A percentile compares a stretch with the other conserved stretches of the same genome.
Evolutionary conservation across 1,140 invertebrate species (phyloP).

Genomic region (Bombus confusus): DNA sequence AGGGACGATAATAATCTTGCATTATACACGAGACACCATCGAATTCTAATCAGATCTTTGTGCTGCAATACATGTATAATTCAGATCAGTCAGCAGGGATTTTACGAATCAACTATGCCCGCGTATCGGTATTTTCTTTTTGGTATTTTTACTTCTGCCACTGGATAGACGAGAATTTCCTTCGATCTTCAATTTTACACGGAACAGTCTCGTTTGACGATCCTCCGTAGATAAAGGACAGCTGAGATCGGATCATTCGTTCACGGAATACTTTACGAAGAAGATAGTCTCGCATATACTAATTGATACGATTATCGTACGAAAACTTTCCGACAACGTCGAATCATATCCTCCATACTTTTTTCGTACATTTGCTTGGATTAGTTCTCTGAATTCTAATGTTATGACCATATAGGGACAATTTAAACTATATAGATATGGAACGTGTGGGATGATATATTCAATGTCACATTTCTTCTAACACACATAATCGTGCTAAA

Average conservation of each 20-base stretch:
- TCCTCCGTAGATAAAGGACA: not conserved
- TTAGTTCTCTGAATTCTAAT: not conserved
- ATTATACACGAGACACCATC: slow-evolving; percentile 38
- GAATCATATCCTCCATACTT: not conserved
- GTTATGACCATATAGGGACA: not conserved
- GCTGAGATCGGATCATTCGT: not conserved
- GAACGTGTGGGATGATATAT: not conserved
- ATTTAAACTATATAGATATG: not conserved
- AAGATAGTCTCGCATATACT: slow-evolving; percentile 27
- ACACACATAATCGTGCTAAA: not conserved
- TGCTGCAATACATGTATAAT: slow-evolving; percentile 33
- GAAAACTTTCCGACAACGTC: slow-evolving; percentile 49
- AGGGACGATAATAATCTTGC: slow-evolving; percentile 26
- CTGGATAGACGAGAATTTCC: not conserved
- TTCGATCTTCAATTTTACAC: not conserved
- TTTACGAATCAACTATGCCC: not conserved
- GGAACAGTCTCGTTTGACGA: too few relatives aligned
- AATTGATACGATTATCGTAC: slow-evolving; percentile 42
- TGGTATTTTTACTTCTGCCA: not conserved
- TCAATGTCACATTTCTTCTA: not conserved
- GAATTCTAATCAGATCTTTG: slow-evolving; percentile 38
- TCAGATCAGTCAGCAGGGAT: not conserved
- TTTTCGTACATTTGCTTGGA: not conserved
- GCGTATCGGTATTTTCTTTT: not conserved
- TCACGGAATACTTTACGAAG: not conserved